Conservation (phyloP, 2,888 invertebrate genomes). For the Scaptomyza parva region DNA sequence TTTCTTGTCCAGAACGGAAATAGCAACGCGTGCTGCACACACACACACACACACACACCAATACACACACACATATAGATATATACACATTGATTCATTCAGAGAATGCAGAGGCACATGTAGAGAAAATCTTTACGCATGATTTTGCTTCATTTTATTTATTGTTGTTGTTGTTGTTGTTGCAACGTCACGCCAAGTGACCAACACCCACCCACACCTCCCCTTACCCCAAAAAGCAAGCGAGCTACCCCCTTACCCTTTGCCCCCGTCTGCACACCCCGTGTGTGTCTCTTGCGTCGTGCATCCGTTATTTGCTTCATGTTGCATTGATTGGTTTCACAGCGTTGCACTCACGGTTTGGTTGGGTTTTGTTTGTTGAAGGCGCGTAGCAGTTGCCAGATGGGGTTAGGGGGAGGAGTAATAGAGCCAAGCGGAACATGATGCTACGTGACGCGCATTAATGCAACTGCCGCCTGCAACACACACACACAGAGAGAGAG, state of each 20-base stretch:
- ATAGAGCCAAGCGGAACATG: conserved; percentile 32
- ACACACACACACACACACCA: conserved; percentile 8
- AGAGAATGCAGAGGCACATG: conserved; percentile 37
- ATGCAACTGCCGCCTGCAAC: conserved; percentile 51
- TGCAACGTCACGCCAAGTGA: conserved; percentile 53
- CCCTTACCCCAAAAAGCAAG: too few relatives aligned
- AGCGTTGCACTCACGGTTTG: conserved; percentile 46
- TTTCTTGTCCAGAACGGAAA: conserved; percentile 62
- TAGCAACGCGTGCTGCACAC: conserved; percentile 62
- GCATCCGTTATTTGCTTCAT: conserved; percentile 19
- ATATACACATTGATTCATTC: conserved; percentile 46
- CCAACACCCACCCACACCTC: conserved; percentile 38
- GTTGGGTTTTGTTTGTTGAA: conserved; percentile 6
- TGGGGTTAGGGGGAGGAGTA: conserved; percentile 3
- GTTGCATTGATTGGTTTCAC: conserved; percentile 59
- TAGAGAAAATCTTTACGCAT: conserved; percentile 68
- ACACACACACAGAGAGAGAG: background rate
- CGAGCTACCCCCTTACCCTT: background rate
- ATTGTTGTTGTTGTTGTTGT: conserved; percentile 12
- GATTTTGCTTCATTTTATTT: conserved; percentile 67
- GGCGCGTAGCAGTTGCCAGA: conserved; percentile 1
- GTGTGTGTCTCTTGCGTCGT: background rate
- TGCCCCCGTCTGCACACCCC: background rate
- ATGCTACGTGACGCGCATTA: conserved; percentile 71
- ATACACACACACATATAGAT: background rate